phyloP scores from a whole-genome alignment of 2,797 vertebrate species.

The Enteromius unitaeniatus region DNA sequence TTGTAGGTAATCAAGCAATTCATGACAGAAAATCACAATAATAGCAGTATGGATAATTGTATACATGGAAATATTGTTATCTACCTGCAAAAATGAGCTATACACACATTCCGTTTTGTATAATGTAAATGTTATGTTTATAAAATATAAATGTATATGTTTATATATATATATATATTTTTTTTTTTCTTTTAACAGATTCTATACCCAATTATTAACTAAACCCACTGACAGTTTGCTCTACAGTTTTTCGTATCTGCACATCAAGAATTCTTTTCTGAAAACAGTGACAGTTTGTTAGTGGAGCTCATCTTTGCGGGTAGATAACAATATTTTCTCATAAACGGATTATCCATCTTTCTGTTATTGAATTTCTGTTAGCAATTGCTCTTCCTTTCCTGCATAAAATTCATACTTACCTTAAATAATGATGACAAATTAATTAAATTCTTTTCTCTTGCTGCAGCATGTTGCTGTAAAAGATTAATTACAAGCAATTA shows the following conservation, averaged over 20 bases:
- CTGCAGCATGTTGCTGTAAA: constrained; percentile 33
- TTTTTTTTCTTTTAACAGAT: neutral
- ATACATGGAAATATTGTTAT: neutral
- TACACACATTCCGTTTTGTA: too few species aligned
- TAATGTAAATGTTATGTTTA: too few species aligned
- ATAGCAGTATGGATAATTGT: constrained; percentile 3
- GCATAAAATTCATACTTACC: neutral
- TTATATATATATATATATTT: neutral
- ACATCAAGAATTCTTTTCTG: constrained; percentile 20
- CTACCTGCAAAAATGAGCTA: too few species aligned
- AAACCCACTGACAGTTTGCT: neutral
- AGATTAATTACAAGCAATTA: constrained; percentile 12
- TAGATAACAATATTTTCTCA: constrained; percentile 3
- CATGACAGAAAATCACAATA: neutral
- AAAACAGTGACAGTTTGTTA: neutral
- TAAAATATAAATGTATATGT: neutral
- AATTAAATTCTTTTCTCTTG: neutral
- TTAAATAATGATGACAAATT: neutral
- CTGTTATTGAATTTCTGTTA: neutral
- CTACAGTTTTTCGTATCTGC: neutral
- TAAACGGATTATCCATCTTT: constrained; percentile 2
- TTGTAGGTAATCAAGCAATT: neutral
- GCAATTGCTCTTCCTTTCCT: neutral
- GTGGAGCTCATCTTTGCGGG: constrained; percentile 32
- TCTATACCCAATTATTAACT: neutral